These are phyloP conservation scores for Agapornis roseicollis DNA, from an alignment of 2,113 vertebrate species.

Conservation along the genomic window DNA sequence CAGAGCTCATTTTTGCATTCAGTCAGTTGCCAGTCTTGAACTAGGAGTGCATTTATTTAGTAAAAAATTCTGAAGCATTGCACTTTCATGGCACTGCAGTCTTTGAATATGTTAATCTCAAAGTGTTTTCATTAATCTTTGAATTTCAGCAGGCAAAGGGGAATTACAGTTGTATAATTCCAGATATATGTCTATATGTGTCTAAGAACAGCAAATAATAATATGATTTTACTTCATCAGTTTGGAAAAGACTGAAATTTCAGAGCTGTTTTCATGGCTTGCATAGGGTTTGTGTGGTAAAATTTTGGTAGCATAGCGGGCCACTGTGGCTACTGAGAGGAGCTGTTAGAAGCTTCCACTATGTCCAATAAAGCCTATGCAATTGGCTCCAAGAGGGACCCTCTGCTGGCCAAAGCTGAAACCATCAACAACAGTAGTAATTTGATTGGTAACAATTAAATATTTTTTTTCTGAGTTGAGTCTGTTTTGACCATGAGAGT, in stretches of 20 bases:
- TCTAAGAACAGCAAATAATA: neutral
- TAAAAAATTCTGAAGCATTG: neutral
- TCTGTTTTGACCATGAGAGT: neutral
- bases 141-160: neutral
- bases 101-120: neutral
- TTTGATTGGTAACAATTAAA: neutral
- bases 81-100: neutral
- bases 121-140: neutral
- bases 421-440: rapidly evolving
- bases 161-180: neutral
- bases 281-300: neutral
- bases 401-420: neutral
- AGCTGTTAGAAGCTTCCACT: neutral
- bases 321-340: too few species aligned
- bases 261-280: neutral
- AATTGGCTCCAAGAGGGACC: neutral
- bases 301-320: neutral
- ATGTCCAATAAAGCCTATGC: rapidly evolving
- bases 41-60: neutral
- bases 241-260: neutral
- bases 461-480: neutral
- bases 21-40: neutral
- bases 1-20: neutral
- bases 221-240: neutral
- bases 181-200: neutral